Conservation (phyloP, 1,140 invertebrate species). For the Rhagoletis zephyria region DNA sequence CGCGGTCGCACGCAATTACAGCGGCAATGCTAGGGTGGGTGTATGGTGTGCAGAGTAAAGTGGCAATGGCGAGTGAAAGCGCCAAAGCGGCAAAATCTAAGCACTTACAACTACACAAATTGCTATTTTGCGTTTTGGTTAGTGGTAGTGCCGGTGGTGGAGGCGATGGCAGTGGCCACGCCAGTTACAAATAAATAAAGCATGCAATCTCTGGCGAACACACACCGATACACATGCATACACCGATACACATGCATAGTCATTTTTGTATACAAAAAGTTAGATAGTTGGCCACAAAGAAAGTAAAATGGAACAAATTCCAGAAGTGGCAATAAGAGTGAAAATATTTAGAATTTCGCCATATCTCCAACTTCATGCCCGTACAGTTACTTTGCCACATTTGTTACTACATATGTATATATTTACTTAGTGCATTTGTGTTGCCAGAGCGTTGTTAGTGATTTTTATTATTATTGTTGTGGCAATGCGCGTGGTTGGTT, state of each 20-base stretch:
- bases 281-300: conserved; percentile 25
- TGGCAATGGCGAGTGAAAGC: no score
- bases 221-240: conserved; percentile 15
- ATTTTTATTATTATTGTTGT: conserved; percentile 48
- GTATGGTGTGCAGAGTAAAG: neutral
- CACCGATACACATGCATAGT: neutral
- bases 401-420: conserved; percentile 10
- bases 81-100: neutral
- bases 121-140: conserved; percentile 43
- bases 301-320: conserved; percentile 36
- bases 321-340: conserved; percentile 25
- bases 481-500: conserved; percentile 10
- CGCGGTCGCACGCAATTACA: conserved; percentile 14
- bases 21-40: no score
- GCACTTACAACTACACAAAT: conserved; percentile 33
- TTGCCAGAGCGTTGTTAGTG: conserved; percentile 28
- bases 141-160: neutral
- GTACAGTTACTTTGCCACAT: no score
- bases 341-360: conserved; percentile 20
- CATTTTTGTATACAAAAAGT: neutral
- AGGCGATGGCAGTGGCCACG: neutral
- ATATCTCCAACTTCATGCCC: neutral
- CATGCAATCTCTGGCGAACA: neutral
- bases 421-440: neutral
- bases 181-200: neutral